phyloP scores from a whole-genome alignment of 2,113 vertebrate genomes.

The Probosciger aterrimus region DNA sequence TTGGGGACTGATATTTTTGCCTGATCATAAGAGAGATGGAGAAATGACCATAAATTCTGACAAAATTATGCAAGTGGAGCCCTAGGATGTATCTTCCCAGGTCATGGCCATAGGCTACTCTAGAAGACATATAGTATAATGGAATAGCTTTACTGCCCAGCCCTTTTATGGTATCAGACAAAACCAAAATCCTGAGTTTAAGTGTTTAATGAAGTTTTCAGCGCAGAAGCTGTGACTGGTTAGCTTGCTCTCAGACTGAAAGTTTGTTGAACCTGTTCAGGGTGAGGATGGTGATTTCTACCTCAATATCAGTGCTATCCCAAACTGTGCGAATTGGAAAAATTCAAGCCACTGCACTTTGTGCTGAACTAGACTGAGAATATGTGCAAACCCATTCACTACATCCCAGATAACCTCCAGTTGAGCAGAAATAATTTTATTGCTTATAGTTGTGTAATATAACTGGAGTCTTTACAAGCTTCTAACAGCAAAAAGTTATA shows the following conservation, averaged over 20 bases:
- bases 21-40: neutral
- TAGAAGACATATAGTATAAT: neutral
- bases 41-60: neutral
- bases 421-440: neutral
- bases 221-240: neutral
- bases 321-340: neutral
- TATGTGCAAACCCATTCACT: neutral
- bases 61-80: neutral
- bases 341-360: neutral
- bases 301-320: neutral
- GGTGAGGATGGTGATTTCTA: neutral
- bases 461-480: neutral
- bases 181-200: neutral
- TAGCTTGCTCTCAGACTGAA: neutral
- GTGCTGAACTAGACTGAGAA: neutral
- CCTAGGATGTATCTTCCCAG: neutral
- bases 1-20: neutral
- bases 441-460: neutral
- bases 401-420: neutral
- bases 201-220: neutral
- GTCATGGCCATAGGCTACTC: neutral
- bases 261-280: neutral
- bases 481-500: neutral
- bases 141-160: neutral
- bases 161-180: neutral